Percentiles rank a stretch among this genome's conserved stretches.
Evolutionary conservation across 2,113 vertebrate genomes (phyloP).

Genomic region (Sardina pilchardus): DNA sequence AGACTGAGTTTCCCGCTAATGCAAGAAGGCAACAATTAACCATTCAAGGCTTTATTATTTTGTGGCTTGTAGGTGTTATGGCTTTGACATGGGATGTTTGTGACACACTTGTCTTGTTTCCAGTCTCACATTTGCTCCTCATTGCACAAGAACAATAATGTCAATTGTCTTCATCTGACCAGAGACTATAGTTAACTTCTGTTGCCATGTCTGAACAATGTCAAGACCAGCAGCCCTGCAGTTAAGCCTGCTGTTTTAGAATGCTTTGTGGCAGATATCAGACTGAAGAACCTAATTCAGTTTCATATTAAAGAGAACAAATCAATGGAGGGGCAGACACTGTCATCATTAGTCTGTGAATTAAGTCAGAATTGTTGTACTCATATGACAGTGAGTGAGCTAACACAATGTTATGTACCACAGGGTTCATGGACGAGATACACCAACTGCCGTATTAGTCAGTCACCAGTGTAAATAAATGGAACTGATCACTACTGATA

Average conservation of each 20-base stretch:
- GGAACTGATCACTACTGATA: background rate
- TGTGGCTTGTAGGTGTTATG: slow-evolving; percentile 64
- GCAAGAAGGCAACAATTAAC: slow-evolving; percentile 70
- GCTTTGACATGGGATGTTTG: slow-evolving; percentile 59
- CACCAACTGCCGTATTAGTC: background rate
- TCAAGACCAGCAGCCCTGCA: background rate
- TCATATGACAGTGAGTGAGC: background rate
- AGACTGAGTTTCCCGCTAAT: slow-evolving; percentile 60
- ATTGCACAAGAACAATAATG: slow-evolving; percentile 53
- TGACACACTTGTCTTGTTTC: slow-evolving; percentile 67
- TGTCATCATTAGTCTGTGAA: background rate
- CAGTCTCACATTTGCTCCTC: slow-evolving; percentile 54
- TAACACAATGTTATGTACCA: background rate
- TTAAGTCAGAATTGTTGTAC: background rate
- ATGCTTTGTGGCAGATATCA: slow-evolving; percentile 11
- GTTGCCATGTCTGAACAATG: background rate
- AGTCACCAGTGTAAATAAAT: background rate
- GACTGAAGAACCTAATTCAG: background rate
- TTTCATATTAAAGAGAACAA: background rate
- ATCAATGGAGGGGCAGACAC: background rate
- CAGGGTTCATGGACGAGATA: background rate
- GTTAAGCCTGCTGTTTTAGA: background rate
- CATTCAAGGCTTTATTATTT: slow-evolving; percentile 56
- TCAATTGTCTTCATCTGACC: slow-evolving; percentile 50
- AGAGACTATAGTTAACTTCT: slow-evolving; percentile 22